phyloP scores from a whole-genome alignment of 2,888 invertebrate species.

The Pristionchus arcanus region DNA sequence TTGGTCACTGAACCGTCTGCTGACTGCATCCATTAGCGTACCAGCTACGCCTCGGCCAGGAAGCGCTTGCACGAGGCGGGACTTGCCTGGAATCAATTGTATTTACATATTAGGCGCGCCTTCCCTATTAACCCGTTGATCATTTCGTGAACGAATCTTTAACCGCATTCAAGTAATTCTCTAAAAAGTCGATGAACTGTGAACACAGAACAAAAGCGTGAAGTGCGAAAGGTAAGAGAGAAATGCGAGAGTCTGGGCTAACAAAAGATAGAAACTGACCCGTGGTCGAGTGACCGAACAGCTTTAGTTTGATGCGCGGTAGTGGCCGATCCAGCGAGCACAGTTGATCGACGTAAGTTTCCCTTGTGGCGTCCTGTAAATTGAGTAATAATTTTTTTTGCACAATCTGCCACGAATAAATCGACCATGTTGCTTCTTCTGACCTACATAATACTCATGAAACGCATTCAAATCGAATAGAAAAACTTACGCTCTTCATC shows the following conservation, averaged over 20 bases:
- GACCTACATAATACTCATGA: background rate
- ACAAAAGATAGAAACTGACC: no score
- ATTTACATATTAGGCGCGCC: background rate
- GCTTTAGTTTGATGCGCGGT: conserved; percentile 84
- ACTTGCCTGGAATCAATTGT: conserved; percentile 19
- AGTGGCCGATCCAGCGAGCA: conserved; percentile 77
- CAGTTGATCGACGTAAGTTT: conserved; percentile 84
- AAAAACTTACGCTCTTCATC: conserved; percentile 82
- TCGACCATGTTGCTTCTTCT: no score
- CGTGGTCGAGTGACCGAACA: conserved; percentile 86
- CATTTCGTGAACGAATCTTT: no score
- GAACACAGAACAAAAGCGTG: no score
- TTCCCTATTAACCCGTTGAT: no score
- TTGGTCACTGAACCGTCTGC: conserved; percentile 75
- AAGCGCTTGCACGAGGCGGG: conserved; percentile 60
- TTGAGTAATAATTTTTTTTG: background rate
- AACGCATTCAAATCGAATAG: background rate
- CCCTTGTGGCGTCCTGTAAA: conserved; percentile 79
- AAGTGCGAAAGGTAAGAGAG: no score
- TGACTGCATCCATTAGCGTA: conserved; percentile 74
- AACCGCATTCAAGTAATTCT: no score
- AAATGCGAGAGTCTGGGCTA: no score
- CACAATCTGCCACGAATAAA: background rate
- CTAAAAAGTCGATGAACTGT: no score
- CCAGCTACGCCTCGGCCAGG: conserved; percentile 66